These are phyloP conservation scores for Drosophila mojavensis DNA, from an alignment of 1,140 invertebrate genomes.

Conservation along the genomic window DNA sequence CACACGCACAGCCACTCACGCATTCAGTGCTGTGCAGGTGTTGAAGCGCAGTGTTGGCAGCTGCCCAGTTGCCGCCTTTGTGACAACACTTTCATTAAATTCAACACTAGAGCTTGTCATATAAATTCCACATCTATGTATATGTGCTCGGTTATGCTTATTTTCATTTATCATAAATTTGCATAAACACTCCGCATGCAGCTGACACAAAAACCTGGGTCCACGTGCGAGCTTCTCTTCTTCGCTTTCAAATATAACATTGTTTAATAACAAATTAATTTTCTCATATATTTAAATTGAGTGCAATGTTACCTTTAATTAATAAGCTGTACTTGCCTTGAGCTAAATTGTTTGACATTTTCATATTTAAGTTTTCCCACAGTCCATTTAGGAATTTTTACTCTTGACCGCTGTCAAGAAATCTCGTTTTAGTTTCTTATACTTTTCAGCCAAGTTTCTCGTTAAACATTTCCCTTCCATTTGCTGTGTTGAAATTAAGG, in stretches of 20 bases:
- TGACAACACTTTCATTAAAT: slow-evolving; percentile 61
- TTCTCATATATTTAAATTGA: not conserved
- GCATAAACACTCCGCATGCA: slow-evolving; percentile 53
- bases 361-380: not conserved
- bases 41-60: slow-evolving; percentile 76
- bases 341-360: not conserved
- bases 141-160: slow-evolving; percentile 4
- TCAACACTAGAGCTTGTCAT: slow-evolving; percentile 15
- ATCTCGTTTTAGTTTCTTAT: slow-evolving; percentile 6
- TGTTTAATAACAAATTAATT: slow-evolving; percentile 5
- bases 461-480: not conserved
- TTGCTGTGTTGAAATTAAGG: slow-evolving; percentile 9
- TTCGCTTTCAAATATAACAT: not conserved
- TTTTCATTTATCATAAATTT: slow-evolving; percentile 75
- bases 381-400: not conserved
- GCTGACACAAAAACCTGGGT: slow-evolving; percentile 7
- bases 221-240: not conserved
- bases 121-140: slow-evolving; percentile 5
- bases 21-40: slow-evolving; percentile 35
- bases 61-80: slow-evolving; percentile 73
- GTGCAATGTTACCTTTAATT: not conserved
- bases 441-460: slow-evolving; percentile 2
- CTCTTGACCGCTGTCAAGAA: not conserved
- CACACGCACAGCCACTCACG: slow-evolving; percentile 21
- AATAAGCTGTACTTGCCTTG: not conserved